Evolutionary conservation across 2,113 vertebrate genomes (phyloP), one percentile per base, ranked within the genome.

Genomic region (Bambusicola thoracicus): DNA sequence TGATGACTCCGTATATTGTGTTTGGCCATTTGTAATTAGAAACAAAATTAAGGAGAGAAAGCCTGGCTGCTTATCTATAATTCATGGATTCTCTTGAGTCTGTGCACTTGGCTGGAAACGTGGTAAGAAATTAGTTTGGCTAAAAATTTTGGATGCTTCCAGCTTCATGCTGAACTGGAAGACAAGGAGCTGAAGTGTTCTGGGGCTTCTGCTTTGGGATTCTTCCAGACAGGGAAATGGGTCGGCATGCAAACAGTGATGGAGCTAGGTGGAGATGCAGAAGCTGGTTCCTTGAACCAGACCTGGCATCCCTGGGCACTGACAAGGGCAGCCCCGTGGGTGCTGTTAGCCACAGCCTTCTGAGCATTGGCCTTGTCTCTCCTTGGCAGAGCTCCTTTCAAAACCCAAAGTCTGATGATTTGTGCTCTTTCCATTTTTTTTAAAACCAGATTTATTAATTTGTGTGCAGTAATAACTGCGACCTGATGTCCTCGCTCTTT

Each of bases 151-250:
- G 85, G 82, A 91, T n/a, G 61, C 44, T 70, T 75, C 48, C 83
- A 4, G 2, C 68, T 68, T 56, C 3, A 1, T 11, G 8, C 80
- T 81, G 87, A 85, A 69, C 76, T 61, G 69, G 83, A 92, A 86
- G 78, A 66, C 41, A 53, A 56, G 8, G 61, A 97, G 73, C 80
- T 86, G 40, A 85, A 92, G 68, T 53, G 40, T 56, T 94, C 34
- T 48, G 94, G 68, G 87, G 87, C 95, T 94, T 92, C 94, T 94
- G 82, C 87, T 94, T 82, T 94, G 94, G 66, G 20, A 78, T 81
- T 77, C 38, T 85, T 87, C 79, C 94, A 94, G 75, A 10, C 5
- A 48, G 61, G 77, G 73, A 78, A 91, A 72, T 38, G 68, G 61
- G 69, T 89, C 56, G 81, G 27, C 49, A 12, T 25, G 48, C 74